phyloP scores from a whole-genome alignment of 2,888 invertebrate species.

The Uloborus plumipes region DNA sequence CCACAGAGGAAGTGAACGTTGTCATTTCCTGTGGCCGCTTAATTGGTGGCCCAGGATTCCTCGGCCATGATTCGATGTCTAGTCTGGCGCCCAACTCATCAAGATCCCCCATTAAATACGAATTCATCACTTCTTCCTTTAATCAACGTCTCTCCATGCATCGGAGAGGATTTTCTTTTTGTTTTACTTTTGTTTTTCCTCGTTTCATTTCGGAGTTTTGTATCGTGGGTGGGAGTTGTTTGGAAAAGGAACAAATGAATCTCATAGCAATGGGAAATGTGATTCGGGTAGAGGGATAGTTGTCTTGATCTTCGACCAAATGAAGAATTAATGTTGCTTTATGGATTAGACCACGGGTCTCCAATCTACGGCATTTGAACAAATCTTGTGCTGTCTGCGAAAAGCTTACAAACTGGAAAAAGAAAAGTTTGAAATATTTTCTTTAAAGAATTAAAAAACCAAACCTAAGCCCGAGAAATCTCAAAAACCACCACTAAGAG shows the following conservation, averaged over 20 bases:
- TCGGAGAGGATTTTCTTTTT: slow-evolving; percentile 4
- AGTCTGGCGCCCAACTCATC: slow-evolving; percentile 52
- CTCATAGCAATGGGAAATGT: not conserved
- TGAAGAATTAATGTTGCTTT: not conserved
- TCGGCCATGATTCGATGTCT: slow-evolving; percentile 54
- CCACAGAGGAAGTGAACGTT: slow-evolving; percentile 30
- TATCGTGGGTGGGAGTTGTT: not conserved
- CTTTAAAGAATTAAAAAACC: too few relatives aligned
- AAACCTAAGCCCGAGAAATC: too few relatives aligned
- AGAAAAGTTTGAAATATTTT: too few relatives aligned
- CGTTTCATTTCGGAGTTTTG: not conserved
- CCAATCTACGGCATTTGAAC: too few relatives aligned
- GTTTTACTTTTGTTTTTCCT: not conserved
- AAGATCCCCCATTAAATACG: slow-evolving; percentile 39
- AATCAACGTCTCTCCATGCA: slow-evolving; percentile 22
- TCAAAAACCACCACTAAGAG: too few relatives aligned
- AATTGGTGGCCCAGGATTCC: slow-evolving; percentile 44
- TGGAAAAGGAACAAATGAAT: not conserved
- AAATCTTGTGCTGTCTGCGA: too few relatives aligned
- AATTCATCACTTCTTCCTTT: slow-evolving; percentile 55
- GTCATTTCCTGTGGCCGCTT: slow-evolving; percentile 47
- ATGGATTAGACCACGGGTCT: not conserved
- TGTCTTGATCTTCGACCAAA: not conserved
- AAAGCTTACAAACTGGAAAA: too few relatives aligned
- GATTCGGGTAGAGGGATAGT: not conserved